These are phyloP conservation scores for Epizoanthus illoricatus DNA, from an alignment of 92 coral and sea anemone genomes.

Conservation along the genomic window DNA sequence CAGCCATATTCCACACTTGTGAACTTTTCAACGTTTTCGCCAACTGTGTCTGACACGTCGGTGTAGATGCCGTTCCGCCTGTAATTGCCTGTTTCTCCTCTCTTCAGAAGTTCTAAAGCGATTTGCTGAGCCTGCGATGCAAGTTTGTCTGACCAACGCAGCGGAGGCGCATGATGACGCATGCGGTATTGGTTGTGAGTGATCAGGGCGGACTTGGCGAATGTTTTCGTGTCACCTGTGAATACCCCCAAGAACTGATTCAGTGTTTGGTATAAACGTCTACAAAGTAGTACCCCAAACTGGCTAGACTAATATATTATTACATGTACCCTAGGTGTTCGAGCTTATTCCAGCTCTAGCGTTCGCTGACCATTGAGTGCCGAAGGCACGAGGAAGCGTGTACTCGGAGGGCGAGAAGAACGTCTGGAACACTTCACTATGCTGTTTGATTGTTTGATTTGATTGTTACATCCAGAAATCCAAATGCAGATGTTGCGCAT, in stretches of 20 bases:
- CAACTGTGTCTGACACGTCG: slow-evolving; percentile 47
- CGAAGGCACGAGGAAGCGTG: too few species aligned
- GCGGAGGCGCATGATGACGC: slow-evolving; percentile 86
- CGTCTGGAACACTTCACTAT: too few species aligned
- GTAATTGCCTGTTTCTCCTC: neutral
- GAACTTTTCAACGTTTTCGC: slow-evolving; percentile 83
- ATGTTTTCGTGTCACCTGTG: slow-evolving; percentile 55
- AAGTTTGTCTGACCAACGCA: slow-evolving; percentile 87
- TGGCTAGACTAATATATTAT: neutral
- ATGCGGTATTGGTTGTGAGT: slow-evolving; percentile 89
- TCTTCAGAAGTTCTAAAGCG: slow-evolving; percentile 70
- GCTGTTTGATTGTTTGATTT: too few species aligned
- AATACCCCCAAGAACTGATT: neutral
- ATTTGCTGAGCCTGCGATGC: slow-evolving; percentile 80
- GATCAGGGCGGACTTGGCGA: slow-evolving; percentile 63
- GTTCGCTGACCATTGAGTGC: too few species aligned
- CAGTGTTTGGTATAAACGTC: neutral
- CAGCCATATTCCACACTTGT: slow-evolving; percentile 76
- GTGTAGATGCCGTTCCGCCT: slow-evolving; percentile 15
- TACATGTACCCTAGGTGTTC: too few species aligned
- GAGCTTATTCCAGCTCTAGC: too few species aligned
- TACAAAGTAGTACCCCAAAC: neutral
- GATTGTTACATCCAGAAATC: too few species aligned
- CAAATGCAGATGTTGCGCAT: too few species aligned
- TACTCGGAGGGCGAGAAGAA: too few species aligned